Evolutionary conservation across 2,113 vertebrate genomes (phyloP), one percentile per base, ranked within the genome.

Genomic region (Beaufortia kweichowensis): DNA sequence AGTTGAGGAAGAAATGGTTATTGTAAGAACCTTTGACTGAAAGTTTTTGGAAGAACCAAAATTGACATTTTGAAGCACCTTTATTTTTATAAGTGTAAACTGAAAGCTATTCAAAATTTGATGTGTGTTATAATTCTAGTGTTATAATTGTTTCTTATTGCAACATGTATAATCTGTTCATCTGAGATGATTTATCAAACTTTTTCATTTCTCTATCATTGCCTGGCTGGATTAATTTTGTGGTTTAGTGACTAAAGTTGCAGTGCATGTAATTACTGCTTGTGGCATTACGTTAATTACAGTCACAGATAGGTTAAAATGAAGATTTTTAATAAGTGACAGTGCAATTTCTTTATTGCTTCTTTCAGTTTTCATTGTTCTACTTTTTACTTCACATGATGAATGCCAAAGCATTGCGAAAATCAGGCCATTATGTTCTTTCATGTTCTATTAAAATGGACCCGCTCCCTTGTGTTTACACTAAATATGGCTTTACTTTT

Each of bases 261-360:
- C 81, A 76, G 77, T 79, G 83, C 85, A 79, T 76, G 28, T 89
- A 90, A 90, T 90, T 88, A 87, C 75, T 88, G 80, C 88, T 84
- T 63, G 78, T 82, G 79, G 86, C 84, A 83, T 75, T 56, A 64
- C 82, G 81, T 87, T 89, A 89, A 90, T 91, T 90, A 89, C 85
- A 88, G 85, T 86, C 79, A 83, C 86, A 81, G 85, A 82, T 77
- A 75, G 74, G 80, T 89, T 86, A 26, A 88, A 83, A 79, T 82
- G 81, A 82, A 86, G 78, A 85, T 87, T 87, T 80, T 8, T 35
- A 70, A 70, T 17, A 46, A 31, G 67, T 48, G 55, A 10, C 46
- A 46, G 19, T 41, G 28, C 24, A 35, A 35, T 24, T 39, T 46
- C n/a, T 50, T 39, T 50, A 39, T 70, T 39, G 50, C 19, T 29